Evolutionary conservation across 2,888 invertebrate genomes (phyloP), one percentile per base, ranked within the genome.

Genomic region (Synanthedon formicaeformis): DNA sequence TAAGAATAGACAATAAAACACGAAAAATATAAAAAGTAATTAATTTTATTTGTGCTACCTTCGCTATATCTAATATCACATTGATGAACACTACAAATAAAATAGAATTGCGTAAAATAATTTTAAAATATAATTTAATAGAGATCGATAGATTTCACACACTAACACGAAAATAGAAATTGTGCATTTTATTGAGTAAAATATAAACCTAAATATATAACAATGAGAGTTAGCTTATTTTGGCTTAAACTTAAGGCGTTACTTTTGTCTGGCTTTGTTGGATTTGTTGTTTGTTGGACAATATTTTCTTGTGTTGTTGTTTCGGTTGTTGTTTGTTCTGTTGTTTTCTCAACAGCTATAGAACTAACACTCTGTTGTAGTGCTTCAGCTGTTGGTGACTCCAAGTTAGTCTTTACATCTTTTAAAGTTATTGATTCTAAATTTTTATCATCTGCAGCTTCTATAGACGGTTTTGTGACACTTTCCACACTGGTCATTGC

Each of bases 301-400:
- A 54, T 41, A 48, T 48, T 34, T 40, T 45, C 45, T 13, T 45
- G 45, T 6, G 53, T 53, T 10, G 51, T 52, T 10, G 48, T 13
- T 10, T 16, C 5, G 8, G 53, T 54, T 14, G 52, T 48, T 3
- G 63, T 66, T 48, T 59, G 54, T 52, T 69, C 64, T 16, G 66
- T 70, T 10, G 63, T 53, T 63, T 73, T 75, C 45, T 66, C 66
- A 54, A 56, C 62, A 14, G 55, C 60, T 48, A 51, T 53, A 2
- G 74, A 66, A 51, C 63, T 75, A n/a, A 63, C 69, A 54, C 71
- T 74, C 59, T 81, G 76, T 57, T 80, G 81, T 6, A 81, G 58
- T 6, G 81, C 74, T 61, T 78, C 78, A 18, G 79, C 75, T 13
- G 82, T 71, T 2, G 81, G 81, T 48, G 45, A 14, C 11, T 45